Base-by-base conservation (phyloP, 2,113 vertebrate species). In the Grammomys surdaster region DNA sequence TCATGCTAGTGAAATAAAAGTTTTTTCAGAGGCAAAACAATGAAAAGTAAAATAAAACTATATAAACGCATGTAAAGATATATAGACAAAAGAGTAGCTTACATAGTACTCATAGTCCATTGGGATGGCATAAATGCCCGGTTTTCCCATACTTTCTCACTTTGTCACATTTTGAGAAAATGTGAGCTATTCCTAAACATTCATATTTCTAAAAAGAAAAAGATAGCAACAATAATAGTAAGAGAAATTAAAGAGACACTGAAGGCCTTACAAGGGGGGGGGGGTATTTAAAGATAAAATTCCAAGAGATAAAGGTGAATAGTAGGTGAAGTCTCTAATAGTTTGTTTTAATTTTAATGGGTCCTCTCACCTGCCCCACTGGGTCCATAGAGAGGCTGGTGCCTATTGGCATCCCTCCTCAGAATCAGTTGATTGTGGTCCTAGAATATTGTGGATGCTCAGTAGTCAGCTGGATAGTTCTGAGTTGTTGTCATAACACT, bases 11-110 rank as follows among this genome's bases (percentile, higher is more conserved):
- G 10, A 28, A 33, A 80, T 63, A 65, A 82, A 94, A 46, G 33
- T 9, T 95, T 94, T 94, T 92, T 82, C 81, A 91, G 26, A 40
- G 81, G 85, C 46, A 77, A 40, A 94, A 94, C 70, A 84, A 95
- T 67, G 33, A 54, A 65, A 87, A 77, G 78, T 26, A 72, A 78
- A 73, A 40, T 19, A 90, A 67, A 96, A 24, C 5, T 28, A 78
- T 1, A 13, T 78, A 75, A 78, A 73, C 48, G 14, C 7, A 67
- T 88, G 54, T 46, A 63, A 60, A 96, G 86, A 85, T 63, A 86
- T 0, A 48, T 73, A 58, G 43, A 60, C 46, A 72, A 91, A 89
- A 72, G 3, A 40, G 4, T 80, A 90, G 73, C 28, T 56, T 89
- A 24, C 4, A 8, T 54, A 58, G 7, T n/a, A 84, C 56, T 7